These are phyloP conservation scores for Lepilemur septentrionalis DNA, from an alignment of 2,797 vertebrate species.

Conservation along the genomic window DNA sequence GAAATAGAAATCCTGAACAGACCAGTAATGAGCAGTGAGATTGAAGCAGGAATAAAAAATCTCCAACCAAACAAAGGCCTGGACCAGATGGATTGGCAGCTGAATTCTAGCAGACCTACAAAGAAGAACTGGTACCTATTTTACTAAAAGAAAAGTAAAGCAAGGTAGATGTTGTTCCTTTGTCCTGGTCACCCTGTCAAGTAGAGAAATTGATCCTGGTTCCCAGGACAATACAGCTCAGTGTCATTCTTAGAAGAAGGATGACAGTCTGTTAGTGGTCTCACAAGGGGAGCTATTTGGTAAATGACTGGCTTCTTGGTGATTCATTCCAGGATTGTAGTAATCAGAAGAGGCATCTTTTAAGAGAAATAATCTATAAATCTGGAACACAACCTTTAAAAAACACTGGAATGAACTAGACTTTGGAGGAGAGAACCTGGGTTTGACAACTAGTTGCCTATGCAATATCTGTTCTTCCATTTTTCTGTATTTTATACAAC, in stretches of 20 bases:
- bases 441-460: not conserved
- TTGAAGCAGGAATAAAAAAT: too few species aligned
- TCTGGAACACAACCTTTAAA: not conserved
- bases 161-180: not conserved
- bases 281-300: not conserved
- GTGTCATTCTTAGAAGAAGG: not conserved
- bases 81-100: too few species aligned
- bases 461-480: not conserved
- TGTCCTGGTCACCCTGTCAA: not conserved
- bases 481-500: slow-evolving; percentile 18
- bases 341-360: not conserved
- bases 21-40: too few species aligned
- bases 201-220: not conserved
- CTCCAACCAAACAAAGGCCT: too few species aligned
- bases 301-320: not conserved
- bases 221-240: not conserved
- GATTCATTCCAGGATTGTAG: not conserved
- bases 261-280: not conserved
- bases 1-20: too few species aligned
- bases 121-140: too few species aligned
- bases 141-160: not conserved
- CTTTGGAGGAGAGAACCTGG: not conserved
- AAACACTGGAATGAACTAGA: not conserved
- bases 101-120: too few species aligned
- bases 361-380: not conserved